Conservation (phyloP, 1,140 invertebrate genomes). For the Drosophila guanche region DNA sequence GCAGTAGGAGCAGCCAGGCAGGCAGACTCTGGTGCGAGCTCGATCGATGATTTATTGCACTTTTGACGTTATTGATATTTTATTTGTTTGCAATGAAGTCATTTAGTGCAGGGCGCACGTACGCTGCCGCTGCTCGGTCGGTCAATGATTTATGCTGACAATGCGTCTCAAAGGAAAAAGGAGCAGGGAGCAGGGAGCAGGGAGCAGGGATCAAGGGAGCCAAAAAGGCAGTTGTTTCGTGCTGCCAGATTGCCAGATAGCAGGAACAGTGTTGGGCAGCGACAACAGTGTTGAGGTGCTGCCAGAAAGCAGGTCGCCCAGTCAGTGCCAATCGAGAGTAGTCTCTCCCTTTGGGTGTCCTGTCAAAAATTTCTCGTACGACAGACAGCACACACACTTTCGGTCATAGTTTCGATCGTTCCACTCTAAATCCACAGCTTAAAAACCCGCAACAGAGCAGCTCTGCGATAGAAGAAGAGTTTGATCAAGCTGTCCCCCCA, state of each 20-base stretch:
- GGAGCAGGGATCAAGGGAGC: too few species aligned
- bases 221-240: slow-evolving; percentile 2
- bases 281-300: too few species aligned
- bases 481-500: too few species aligned
- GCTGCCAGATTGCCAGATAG: neutral
- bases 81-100: slow-evolving; percentile 73
- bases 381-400: neutral
- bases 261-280: too few species aligned
- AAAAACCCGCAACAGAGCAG: neutral
- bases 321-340: too few species aligned
- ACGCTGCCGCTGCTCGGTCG: neutral
- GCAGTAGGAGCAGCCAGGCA: too few species aligned
- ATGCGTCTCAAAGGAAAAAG: neutral
- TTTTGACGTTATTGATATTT: slow-evolving; percentile 75
- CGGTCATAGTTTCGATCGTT: slow-evolving; percentile 22
- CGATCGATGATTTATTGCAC: slow-evolving; percentile 66
- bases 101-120: slow-evolving; percentile 45
- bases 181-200: neutral
- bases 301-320: too few species aligned
- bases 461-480: too few species aligned
- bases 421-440: slow-evolving; percentile 14
- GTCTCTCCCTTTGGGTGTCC: too few species aligned
- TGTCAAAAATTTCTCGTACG: neutral
- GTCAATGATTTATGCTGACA: slow-evolving; percentile 27
- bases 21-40: neutral